Evolutionary conservation across 2,113 vertebrate species (phyloP).

Genomic region (Chlamydotis undulata): DNA sequence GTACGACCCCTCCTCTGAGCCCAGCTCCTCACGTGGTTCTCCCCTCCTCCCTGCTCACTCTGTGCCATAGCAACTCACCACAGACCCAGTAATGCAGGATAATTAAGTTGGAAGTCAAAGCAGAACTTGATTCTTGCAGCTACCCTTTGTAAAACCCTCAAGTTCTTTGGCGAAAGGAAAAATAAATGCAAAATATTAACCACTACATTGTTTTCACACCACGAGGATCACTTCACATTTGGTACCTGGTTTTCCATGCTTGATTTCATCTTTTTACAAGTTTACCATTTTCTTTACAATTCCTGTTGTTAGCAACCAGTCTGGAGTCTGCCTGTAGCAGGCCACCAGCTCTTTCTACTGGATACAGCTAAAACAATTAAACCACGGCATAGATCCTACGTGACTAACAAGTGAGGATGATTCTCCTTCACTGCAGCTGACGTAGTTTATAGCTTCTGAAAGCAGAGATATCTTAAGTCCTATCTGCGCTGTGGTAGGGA

Average conservation of each 20-base stretch:
- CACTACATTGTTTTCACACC: not conserved
- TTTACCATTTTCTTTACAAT: not conserved
- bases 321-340: not conserved
- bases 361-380: not conserved
- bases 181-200: not conserved
- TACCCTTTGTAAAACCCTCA: not conserved
- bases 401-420: not conserved
- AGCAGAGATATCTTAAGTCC: not conserved
- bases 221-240: not conserved
- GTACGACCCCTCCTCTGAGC: not conserved
- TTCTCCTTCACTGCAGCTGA: not conserved
- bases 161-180: not conserved
- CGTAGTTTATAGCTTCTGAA: not conserved
- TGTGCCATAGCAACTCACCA: not conserved
- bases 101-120: not conserved
- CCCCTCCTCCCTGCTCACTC: not conserved
- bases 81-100: not conserved
- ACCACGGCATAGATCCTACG: not conserved
- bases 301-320: not conserved
- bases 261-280: not conserved
- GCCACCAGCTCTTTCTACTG: not conserved
- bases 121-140: not conserved
- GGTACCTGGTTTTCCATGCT: not conserved
- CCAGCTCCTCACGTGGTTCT: not conserved
- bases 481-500: not conserved